Evolutionary conservation across 2,888 invertebrate species (phyloP).

Genomic region (Drosophila mercatorum): DNA sequence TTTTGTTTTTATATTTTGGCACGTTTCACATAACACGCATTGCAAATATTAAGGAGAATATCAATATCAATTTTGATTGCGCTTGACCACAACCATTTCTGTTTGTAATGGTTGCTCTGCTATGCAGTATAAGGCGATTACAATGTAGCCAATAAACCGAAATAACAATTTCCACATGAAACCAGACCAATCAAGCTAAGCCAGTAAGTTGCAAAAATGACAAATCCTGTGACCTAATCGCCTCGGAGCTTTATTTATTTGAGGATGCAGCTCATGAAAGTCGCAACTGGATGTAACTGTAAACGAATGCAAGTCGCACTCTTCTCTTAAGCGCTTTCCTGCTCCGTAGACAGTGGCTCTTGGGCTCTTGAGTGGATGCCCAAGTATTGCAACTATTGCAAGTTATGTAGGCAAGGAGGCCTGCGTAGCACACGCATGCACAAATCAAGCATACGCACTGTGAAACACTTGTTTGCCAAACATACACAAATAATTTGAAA

Average conservation of each 20-base stretch:
- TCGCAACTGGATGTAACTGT: no score
- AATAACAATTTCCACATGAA: constrained; percentile 2
- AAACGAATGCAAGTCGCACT: background rate
- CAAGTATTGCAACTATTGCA: constrained; percentile 50
- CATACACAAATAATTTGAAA: constrained; percentile 40
- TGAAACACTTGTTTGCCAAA: constrained; percentile 26
- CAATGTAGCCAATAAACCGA: constrained; percentile 8
- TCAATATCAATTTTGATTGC: background rate
- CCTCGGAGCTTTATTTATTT: constrained; percentile 6
- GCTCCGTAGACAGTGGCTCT: background rate
- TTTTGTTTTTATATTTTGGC: background rate
- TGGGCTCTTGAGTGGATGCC: background rate
- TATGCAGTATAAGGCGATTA: constrained; percentile 33
- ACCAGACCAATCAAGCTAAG: constrained; percentile 35
- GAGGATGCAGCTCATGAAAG: background rate
- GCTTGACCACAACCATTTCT: background rate
- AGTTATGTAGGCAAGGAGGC: constrained; percentile 40
- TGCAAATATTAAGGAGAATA: background rate
- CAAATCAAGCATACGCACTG: constrained; percentile 67
- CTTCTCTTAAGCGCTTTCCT: constrained; percentile 12
- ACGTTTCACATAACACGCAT: background rate
- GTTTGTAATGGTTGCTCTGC: background rate
- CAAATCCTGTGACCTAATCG: constrained; percentile 35
- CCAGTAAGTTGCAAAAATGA: constrained; percentile 19
- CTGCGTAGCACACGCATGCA: constrained; percentile 1